Evolutionary conservation across 1,140 invertebrate species (phyloP), one percentile per base, ranked within the genome.

Genomic region (Lasioglossum baleicum): DNA sequence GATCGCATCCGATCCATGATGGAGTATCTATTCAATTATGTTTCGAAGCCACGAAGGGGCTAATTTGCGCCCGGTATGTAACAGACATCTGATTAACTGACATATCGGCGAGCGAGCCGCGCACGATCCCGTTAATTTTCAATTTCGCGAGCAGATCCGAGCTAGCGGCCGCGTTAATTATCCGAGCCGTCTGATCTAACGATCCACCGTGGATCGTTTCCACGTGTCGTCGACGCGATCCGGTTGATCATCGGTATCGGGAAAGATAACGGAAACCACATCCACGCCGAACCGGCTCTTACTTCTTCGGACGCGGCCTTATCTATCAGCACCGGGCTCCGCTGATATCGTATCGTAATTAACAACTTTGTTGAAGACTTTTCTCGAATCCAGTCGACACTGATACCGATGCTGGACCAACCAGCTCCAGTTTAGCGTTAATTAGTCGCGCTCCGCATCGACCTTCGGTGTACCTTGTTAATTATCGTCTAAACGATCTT

Each of bases 401-500:
- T 53, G 20, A 7, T 40, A 22, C 26, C 44, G 20, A 7, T 40
- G 35, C 26, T 44, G 80, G 75, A 78, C 77, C 67, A 66, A 69
- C 48, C 48, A 5, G 67, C 26, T 8, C 56, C 65, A 11, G 63
- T 26, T 60, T 71, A 66, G 42, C 68, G 61, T 82, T 82, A 82
- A 82, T 82, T 78, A 78, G 75, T 82, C 74, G 74, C 60, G 68
- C 63, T 78, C 42, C 13, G 42, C 40, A 26, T 71, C 75, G 69
- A 72, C 67, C 75, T 81, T 72, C 68, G 48, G 53, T 67, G 68
- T 72, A 70, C 67, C 61, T 66, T 66, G 67, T 77, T 81, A 81
- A 81, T 81, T 81, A 81, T 65, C 80, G 58, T 77, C 61, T 15
- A 65, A 77, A 58, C 61, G 60, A 81, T 81, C 80, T 71, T 77